phyloP scores from a whole-genome alignment of 2,888 invertebrate species.

The Tipula vernalis region DNA sequence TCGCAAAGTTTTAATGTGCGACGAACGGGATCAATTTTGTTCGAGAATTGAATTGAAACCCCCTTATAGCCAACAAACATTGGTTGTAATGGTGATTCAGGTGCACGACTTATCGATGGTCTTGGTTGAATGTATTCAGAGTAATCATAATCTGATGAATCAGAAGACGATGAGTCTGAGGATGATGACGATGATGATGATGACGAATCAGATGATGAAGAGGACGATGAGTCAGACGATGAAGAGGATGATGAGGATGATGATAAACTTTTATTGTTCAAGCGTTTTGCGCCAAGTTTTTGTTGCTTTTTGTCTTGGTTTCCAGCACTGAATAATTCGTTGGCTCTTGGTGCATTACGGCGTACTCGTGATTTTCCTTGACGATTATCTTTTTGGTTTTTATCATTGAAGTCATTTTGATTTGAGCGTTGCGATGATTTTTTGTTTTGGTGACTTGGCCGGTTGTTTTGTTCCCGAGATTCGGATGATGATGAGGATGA shows the following conservation, averaged over 20 bases:
- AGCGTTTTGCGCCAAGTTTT: not conserved
- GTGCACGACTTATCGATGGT: conserved; percentile 31
- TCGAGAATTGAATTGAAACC: conserved; percentile 29
- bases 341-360: not conserved
- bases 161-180: conserved; percentile 14
- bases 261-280: not conserved
- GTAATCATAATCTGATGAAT: not conserved
- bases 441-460: conserved; percentile 15
- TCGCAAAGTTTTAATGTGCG: conserved; percentile 33
- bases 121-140: conserved; percentile 22
- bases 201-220: conserved; percentile 16
- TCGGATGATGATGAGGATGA: conserved; percentile 12
- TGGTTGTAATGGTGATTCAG: conserved; percentile 37
- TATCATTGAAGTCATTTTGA: not conserved
- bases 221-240: conserved; percentile 9
- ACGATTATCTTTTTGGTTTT: not conserved
- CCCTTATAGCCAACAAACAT: conserved; percentile 38
- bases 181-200: conserved; percentile 18
- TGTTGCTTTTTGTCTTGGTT: not conserved
- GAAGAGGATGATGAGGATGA: conserved; percentile 13
- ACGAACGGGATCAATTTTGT: conserved; percentile 24
- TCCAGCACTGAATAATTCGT: not conserved
- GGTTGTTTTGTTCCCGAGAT: not conserved
- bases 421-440: not conserved
- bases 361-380: conserved; percentile 8